Evolutionary conservation across 2,113 vertebrate species (phyloP).

Genomic region (Microtus richardsoni): DNA sequence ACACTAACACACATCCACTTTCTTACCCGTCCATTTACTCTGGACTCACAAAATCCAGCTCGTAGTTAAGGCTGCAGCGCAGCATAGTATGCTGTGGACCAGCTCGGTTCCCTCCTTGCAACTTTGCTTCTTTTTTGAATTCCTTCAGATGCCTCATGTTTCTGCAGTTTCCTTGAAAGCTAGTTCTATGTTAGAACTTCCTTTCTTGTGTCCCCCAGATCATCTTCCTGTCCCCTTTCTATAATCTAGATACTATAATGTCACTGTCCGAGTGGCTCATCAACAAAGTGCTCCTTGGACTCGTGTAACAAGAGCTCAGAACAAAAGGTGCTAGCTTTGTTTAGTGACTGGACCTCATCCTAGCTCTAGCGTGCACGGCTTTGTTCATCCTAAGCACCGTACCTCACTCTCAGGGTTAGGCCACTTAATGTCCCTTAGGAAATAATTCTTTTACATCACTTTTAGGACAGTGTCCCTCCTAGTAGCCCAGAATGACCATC

Average conservation of each 20-base stretch:
- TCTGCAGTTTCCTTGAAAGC: neutral
- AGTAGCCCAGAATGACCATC: neutral
- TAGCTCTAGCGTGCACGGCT: neutral
- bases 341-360: neutral
- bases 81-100: neutral
- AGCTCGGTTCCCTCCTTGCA: neutral
- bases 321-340: neutral
- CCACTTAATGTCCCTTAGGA: neutral
- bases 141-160: neutral
- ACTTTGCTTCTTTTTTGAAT: neutral
- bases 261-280: neutral
- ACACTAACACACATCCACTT: neutral
- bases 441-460: conserved; percentile 3
- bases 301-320: conserved; percentile 10
- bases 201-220: conserved; percentile 15
- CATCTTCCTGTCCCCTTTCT: neutral
- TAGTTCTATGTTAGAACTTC: conserved; percentile 27
- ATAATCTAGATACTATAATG: neutral
- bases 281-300: neutral
- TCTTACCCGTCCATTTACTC: neutral
- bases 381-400: neutral
- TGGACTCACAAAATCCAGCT: neutral
- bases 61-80: neutral
- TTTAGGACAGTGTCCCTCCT: neutral
- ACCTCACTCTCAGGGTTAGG: neutral